phyloP scores from a whole-genome alignment of 2,113 vertebrate species.

The Setophaga coronata region DNA sequence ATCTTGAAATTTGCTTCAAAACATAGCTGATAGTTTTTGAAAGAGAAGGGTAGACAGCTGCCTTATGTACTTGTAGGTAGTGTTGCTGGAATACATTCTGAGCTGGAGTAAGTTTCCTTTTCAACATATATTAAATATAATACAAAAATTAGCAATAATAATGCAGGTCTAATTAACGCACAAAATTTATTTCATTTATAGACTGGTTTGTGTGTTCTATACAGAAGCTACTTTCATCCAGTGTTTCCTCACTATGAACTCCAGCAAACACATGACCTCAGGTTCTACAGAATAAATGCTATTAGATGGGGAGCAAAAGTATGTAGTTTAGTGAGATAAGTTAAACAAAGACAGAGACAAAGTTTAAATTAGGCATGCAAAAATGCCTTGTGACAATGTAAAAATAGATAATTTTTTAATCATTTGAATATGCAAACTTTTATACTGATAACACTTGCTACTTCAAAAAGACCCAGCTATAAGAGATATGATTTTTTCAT shows the following conservation, averaged over 20 bases:
- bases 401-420: neutral
- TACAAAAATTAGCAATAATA: neutral
- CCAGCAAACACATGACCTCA: neutral
- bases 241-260: neutral
- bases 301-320: neutral
- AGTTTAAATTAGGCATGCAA: neutral
- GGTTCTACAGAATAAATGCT: neutral
- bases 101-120: neutral
- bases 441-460: neutral
- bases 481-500: neutral
- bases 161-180: neutral
- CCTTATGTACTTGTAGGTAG: neutral
- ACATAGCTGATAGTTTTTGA: neutral
- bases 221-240: neutral
- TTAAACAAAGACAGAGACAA: neutral
- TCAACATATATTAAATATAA: neutral
- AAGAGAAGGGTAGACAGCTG: neutral
- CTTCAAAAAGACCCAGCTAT: neutral
- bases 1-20: constrained; percentile 21
- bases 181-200: neutral
- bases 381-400: neutral
- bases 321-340: neutral
- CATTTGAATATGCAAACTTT: neutral
- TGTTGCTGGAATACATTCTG: neutral
- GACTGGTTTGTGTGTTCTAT: neutral